phyloP scores from a whole-genome alignment of 35 echinoderm and acorn worm species.

The Stichopus chloronotus region DNA sequence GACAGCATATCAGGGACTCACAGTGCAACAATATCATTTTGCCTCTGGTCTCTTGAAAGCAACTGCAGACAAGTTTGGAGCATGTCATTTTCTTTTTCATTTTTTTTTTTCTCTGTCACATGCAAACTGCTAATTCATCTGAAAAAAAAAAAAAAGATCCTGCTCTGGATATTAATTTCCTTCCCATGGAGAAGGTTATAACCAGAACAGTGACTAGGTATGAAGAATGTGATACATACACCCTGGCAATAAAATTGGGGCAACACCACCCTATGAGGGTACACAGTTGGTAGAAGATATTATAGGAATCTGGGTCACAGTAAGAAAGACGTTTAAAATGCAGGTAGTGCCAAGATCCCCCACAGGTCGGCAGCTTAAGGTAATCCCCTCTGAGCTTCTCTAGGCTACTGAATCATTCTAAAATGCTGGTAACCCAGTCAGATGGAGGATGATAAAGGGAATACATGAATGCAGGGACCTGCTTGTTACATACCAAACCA shows the following conservation, averaged over 20 bases:
- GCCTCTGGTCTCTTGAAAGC: neutral
- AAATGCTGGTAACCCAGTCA: neutral
- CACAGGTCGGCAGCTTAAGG: neutral
- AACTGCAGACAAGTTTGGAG: neutral
- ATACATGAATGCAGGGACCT: too few relatives aligned
- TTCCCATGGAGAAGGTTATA: slow-evolving; percentile 2
- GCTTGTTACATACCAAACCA: too few relatives aligned
- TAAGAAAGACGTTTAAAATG: neutral
- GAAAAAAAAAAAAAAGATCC: slow-evolving; percentile 1
- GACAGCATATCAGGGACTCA: neutral
- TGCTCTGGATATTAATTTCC: neutral
- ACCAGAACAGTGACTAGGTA: neutral
- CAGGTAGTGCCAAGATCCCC: neutral
- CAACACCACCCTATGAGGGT: slow-evolving; percentile 1
- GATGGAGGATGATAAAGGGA: neutral
- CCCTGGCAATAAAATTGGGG: neutral
- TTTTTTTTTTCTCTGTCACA: neutral
- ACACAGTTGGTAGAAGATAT: neutral
- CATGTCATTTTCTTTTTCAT: neutral
- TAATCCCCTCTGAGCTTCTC: neutral
- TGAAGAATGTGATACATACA: neutral
- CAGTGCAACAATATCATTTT: slow-evolving; percentile 1
- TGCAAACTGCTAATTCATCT: neutral
- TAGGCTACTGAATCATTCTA: neutral
- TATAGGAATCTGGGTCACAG: neutral